Conservation (phyloP, 2,797 vertebrate species). For the Nasua narica region DNA sequence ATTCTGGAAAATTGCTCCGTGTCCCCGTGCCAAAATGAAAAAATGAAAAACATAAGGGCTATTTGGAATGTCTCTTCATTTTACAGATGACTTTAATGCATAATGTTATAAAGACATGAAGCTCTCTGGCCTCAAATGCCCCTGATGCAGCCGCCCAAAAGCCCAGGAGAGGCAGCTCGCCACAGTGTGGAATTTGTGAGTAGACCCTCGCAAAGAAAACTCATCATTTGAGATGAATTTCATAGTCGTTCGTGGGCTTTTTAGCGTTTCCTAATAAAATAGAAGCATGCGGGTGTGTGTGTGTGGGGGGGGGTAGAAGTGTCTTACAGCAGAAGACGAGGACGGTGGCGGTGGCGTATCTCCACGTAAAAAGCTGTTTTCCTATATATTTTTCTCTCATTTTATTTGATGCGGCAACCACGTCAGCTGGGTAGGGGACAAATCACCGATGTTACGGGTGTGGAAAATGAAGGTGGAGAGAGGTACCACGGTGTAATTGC, state of each 20-base stretch:
- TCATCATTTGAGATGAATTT: not conserved
- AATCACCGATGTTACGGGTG: not conserved
- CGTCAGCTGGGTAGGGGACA: not conserved
- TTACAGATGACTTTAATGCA: slow-evolving; percentile 81
- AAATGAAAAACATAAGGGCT: slow-evolving; percentile 79
- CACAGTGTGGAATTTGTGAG: not conserved
- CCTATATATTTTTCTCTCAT: not conserved
- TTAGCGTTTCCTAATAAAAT: not conserved
- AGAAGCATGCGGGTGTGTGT: not conserved
- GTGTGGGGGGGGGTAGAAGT: not conserved
- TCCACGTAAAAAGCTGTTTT: not conserved
- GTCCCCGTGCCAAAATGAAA: slow-evolving; percentile 78
- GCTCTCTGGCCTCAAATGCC: slow-evolving; percentile 76
- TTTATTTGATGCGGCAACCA: not conserved
- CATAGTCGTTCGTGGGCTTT: not conserved
- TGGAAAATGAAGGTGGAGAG: not conserved
- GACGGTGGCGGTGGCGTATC: not conserved
- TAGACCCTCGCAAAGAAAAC: not conserved
- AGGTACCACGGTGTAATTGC: not conserved
- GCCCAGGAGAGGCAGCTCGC: not conserved
- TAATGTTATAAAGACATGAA: slow-evolving; percentile 79
- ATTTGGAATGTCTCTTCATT: slow-evolving; percentile 79
- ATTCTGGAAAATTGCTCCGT: slow-evolving; percentile 79
- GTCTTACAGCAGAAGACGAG: not conserved
- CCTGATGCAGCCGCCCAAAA: slow-evolving; percentile 15